Evolutionary conservation across 2,113 vertebrate genomes (phyloP).

Genomic region (Brachypteracias leptosomus): DNA sequence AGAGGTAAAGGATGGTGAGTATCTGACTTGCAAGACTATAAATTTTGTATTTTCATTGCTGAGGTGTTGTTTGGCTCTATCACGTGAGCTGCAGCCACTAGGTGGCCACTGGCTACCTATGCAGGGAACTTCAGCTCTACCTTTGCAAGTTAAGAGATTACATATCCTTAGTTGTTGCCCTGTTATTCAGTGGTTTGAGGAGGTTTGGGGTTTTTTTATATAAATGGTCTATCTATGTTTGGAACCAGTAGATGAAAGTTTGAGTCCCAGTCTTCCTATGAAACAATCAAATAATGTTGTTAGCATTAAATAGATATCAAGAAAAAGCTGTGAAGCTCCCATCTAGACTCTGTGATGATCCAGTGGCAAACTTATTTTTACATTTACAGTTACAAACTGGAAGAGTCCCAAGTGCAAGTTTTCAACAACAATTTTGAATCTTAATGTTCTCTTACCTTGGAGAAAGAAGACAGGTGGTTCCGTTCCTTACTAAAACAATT

Average conservation of each 20-base stretch:
- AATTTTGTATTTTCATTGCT: background rate
- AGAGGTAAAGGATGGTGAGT: background rate
- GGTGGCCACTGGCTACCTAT: background rate
- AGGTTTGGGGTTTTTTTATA: background rate
- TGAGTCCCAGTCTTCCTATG: background rate
- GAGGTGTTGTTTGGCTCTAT: background rate
- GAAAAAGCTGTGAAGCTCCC: background rate
- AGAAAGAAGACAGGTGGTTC: background rate
- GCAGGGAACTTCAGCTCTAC: background rate
- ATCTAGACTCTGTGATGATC: background rate
- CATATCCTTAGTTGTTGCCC: background rate
- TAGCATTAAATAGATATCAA: background rate
- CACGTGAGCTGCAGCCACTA: too few relatives aligned
- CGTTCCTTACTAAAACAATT: background rate
- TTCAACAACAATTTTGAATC: background rate
- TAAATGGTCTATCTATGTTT: background rate
- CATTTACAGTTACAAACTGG: background rate
- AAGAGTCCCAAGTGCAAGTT: background rate
- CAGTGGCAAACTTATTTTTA: background rate
- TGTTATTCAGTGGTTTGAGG: background rate
- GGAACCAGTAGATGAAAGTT: background rate
- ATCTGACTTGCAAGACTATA: background rate
- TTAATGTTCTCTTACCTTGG: background rate
- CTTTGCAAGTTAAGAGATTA: background rate
- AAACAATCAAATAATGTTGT: background rate